Evolutionary conservation across 2,888 invertebrate species (phyloP).

Genomic region (Aphrophora alni): DNA sequence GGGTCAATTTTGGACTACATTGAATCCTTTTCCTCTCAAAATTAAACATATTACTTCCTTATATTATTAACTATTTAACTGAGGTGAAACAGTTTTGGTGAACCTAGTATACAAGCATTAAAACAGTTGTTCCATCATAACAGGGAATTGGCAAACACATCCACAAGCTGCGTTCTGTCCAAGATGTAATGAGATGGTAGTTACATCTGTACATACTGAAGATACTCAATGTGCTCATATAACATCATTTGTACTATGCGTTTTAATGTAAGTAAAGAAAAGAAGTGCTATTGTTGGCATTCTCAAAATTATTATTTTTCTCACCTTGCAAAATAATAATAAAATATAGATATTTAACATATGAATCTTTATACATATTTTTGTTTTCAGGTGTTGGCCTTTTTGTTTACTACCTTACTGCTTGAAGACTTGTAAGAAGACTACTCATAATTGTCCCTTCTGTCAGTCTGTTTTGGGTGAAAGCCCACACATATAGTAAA

Average conservation of each 20-base stretch:
- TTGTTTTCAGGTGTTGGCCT: not conserved
- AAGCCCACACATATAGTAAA: not conserved
- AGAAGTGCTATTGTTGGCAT: no score
- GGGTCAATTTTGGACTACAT: no score
- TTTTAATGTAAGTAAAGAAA: not conserved
- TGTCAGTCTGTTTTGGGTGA: not conserved
- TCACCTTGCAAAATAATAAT: no score
- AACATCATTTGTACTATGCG: not conserved
- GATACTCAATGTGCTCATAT: not conserved
- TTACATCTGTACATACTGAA: not conserved
- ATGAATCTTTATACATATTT: not conserved
- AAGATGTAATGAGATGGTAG: not conserved
- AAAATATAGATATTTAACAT: not conserved
- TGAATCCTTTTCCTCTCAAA: no score
- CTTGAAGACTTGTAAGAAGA: not conserved
- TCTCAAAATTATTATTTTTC: no score
- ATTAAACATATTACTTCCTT: no score
- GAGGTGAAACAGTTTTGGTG: no score
- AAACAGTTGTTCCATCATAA: no score
- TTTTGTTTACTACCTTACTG: not conserved
- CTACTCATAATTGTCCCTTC: not conserved
- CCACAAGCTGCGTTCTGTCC: not conserved
- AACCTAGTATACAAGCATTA: no score
- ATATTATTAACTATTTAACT: no score
- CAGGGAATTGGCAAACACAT: not conserved